Evolutionary conservation across 2,888 invertebrate species (phyloP).

Genomic region (Ichneumon xanthorius): DNA sequence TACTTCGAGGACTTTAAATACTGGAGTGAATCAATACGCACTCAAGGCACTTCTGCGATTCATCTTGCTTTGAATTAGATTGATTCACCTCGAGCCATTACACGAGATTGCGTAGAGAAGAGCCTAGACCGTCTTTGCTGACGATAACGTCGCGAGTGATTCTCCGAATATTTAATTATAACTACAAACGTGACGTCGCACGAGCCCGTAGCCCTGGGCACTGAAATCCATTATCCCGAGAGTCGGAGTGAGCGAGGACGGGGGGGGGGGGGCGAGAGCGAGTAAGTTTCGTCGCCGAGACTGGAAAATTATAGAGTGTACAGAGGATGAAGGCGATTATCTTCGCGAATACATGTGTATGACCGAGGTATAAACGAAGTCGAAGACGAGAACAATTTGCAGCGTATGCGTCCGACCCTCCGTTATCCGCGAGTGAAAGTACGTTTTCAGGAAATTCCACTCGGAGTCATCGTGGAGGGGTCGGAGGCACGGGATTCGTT

Average conservation of each 20-base stretch:
- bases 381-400: constrained; percentile 54
- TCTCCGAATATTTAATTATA: constrained; percentile 59
- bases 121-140: neutral
- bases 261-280: neutral
- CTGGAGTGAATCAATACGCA: too few species aligned
- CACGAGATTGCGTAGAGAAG: neutral
- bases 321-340: neutral
- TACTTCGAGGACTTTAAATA: too few species aligned
- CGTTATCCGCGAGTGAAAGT: neutral
- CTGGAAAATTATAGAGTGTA: constrained; percentile 56
- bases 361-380: constrained; percentile 47
- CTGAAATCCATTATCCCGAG: constrained; percentile 60
- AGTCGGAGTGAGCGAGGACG: neutral
- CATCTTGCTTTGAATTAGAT: too few species aligned
- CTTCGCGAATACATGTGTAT: constrained; percentile 12
- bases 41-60: too few species aligned
- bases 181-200: constrained; percentile 57
- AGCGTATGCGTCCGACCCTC: neutral
- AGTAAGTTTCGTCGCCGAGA: constrained; percentile 49
- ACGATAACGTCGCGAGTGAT: constrained; percentile 47
- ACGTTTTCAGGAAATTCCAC: constrained; percentile 41
- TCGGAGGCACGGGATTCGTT: constrained; percentile 4
- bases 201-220: constrained; percentile 49
- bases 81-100: too few species aligned
- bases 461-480: constrained; percentile 8